phyloP scores from a whole-genome alignment of 2,113 vertebrate species.

The Aspiorhynchus laticeps region DNA sequence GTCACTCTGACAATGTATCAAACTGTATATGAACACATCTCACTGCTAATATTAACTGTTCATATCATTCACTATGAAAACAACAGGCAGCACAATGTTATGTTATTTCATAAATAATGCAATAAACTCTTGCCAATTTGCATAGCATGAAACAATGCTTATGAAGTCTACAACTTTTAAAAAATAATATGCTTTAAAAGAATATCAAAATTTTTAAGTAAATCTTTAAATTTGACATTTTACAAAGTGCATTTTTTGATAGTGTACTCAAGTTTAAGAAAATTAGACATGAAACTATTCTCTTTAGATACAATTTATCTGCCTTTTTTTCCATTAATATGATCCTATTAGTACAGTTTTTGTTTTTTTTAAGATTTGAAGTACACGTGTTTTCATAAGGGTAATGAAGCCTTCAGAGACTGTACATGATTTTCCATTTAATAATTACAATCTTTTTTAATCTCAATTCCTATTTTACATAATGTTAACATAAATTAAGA shows the following conservation, averaged over 20 bases:
- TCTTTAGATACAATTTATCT: not conserved
- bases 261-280: not conserved
- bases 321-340: not conserved
- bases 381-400: too few relatives aligned
- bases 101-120: not conserved
- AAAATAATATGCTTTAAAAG: not conserved
- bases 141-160: not conserved
- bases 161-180: not conserved
- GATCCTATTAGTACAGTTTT: not conserved
- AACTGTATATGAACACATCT: not conserved
- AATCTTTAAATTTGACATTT: too few relatives aligned
- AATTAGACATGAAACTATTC: not conserved
- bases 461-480: not conserved
- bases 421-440: too few relatives aligned
- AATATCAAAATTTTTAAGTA: not conserved
- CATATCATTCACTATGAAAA: not conserved
- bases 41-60: not conserved
- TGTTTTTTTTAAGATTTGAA: not conserved
- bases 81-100: not conserved
- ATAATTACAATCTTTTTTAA: not conserved
- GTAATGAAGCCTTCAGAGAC: too few relatives aligned
- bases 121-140: not conserved
- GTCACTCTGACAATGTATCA: not conserved
- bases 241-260: too few relatives aligned
- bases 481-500: not conserved